phyloP scores from a whole-genome alignment of 2,888 invertebrate species.

The Blera fallax region DNA sequence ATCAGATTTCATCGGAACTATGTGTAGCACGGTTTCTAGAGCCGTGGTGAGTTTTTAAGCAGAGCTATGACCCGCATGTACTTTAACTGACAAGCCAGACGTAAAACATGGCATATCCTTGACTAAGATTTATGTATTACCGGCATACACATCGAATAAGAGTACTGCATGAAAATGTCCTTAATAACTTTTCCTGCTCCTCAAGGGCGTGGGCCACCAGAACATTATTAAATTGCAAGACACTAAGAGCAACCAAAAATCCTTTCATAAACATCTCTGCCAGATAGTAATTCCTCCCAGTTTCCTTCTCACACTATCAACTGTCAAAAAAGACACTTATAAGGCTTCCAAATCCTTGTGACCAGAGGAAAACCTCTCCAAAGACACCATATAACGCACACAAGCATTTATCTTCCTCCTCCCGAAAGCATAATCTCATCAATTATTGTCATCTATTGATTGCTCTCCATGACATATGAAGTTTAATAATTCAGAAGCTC shows the following conservation, averaged over 20 bases:
- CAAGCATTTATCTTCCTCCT: background rate
- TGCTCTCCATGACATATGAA: constrained; percentile 36
- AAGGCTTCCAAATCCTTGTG: background rate
- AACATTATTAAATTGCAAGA: too few species aligned
- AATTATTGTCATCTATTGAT: constrained; percentile 58
- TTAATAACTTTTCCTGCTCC: too few species aligned
- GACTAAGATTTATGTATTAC: too few species aligned
- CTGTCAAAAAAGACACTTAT: background rate
- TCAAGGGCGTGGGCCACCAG: too few species aligned
- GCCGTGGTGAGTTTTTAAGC: too few species aligned
- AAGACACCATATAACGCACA: background rate
- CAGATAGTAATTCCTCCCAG: background rate
- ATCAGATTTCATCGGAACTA: too few species aligned
- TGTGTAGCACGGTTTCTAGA: too few species aligned
- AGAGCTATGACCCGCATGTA: too few species aligned
- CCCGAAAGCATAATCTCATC: constrained; percentile 28
- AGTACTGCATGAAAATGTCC: too few species aligned
- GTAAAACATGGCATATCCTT: too few species aligned
- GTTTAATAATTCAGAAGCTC: constrained; percentile 46
- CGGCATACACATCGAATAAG: too few species aligned
- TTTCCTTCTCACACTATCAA: background rate
- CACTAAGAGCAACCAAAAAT: background rate
- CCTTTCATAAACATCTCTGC: background rate
- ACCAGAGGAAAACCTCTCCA: background rate
- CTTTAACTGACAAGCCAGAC: too few species aligned